phyloP scores from a whole-genome alignment of 2,888 invertebrate genomes.

The Bugulina stolonifera region DNA sequence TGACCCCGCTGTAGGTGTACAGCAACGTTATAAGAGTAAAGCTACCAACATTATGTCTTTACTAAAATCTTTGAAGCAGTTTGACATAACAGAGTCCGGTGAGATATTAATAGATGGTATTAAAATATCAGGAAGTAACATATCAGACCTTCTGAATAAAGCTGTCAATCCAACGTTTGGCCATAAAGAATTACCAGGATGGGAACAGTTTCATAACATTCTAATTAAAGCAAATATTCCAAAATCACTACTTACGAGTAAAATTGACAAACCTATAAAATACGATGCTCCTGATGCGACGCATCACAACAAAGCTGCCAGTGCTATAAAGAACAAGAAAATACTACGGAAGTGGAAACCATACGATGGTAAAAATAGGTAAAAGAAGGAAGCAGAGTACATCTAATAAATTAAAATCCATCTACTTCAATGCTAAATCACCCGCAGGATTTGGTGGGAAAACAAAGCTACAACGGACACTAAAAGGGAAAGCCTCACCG shows the following conservation, averaged over 20 bases:
- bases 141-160: constrained; percentile 16
- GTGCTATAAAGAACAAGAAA: neutral
- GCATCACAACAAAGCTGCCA: neutral
- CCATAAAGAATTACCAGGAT: neutral
- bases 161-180: neutral
- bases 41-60: neutral
- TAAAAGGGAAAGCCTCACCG: constrained; percentile 10
- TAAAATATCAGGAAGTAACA: constrained; percentile 6
- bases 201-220: neutral
- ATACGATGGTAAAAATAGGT: neutral
- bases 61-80: neutral
- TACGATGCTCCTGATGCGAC: neutral
- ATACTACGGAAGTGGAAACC: neutral
- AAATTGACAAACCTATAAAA: neutral
- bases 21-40: constrained; percentile 1
- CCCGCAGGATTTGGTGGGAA: neutral
- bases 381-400: neutral
- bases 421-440: neutral
- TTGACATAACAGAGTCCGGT: neutral
- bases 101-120: neutral
- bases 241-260: neutral
- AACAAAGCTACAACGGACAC: neutral
- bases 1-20: neutral
- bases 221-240: neutral
- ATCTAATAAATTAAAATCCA: neutral